phyloP scores from a whole-genome alignment of 2,113 vertebrate genomes.

The Sinocyclocheilus maitianheensis region DNA sequence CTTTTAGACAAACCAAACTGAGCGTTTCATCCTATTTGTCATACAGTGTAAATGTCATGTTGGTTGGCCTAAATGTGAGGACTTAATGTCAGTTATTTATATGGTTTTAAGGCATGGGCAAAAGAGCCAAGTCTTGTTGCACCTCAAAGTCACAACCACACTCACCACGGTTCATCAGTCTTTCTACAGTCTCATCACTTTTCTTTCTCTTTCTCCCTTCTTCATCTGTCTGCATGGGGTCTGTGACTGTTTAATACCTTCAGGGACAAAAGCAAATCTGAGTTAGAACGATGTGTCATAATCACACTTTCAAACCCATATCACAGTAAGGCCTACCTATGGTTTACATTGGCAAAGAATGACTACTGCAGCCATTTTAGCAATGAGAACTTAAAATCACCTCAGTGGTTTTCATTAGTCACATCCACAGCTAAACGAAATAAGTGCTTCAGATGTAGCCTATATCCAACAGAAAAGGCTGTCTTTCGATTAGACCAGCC shows the following conservation, averaged over 20 bases:
- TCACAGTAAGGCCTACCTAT: background rate
- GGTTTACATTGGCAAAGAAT: background rate
- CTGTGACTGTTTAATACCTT: background rate
- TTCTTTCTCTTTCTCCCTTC: conserved; percentile 12
- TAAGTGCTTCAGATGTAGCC: background rate
- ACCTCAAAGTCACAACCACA: background rate
- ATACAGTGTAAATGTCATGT: background rate
- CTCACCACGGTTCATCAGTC: conserved; percentile 19
- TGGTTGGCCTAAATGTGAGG: background rate
- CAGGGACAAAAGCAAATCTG: background rate
- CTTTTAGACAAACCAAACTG: background rate
- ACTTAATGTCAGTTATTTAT: conserved; percentile 19
- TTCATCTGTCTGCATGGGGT: background rate
- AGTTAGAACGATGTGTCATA: background rate
- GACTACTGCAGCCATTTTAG: background rate
- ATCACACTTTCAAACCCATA: background rate
- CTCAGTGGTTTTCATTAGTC: background rate
- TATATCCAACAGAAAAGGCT: background rate
- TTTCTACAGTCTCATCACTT: conserved; percentile 21
- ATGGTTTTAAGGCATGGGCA: background rate
- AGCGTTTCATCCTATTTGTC: background rate
- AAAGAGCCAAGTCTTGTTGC: background rate
- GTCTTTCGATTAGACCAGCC: background rate
- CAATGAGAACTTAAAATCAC: too few species aligned
- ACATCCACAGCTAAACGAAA: background rate